Conservation (phyloP, 2,113 vertebrate genomes). For the Bos javanicus region DNA sequence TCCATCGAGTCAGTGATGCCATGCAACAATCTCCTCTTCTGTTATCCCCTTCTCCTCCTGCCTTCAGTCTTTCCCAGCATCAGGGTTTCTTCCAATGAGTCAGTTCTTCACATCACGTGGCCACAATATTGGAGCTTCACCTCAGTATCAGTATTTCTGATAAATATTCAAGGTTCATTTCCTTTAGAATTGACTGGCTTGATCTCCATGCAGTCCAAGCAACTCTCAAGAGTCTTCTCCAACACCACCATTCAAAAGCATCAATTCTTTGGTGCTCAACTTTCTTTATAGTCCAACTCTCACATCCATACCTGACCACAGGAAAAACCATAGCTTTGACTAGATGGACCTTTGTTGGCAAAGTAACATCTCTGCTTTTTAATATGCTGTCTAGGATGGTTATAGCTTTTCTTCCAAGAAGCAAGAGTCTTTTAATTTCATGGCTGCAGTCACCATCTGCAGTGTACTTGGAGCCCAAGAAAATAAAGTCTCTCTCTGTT, state of each 20-base stretch:
- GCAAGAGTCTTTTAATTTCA: background rate
- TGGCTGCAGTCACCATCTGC: background rate
- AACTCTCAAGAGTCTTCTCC: background rate
- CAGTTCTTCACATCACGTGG: background rate
- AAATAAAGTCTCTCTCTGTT: background rate
- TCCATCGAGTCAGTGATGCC: fast-evolving
- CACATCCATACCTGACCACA: background rate
- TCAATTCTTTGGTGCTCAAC: background rate
- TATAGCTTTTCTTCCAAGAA: background rate
- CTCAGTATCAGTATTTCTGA: background rate
- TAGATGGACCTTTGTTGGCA: background rate
- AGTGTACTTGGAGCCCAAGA: background rate
- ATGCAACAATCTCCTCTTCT: background rate
- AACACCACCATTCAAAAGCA: background rate
- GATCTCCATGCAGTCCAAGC: background rate
- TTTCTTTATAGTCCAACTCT: background rate
- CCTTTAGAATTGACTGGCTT: background rate
- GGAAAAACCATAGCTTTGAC: background rate
- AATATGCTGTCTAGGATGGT: background rate
- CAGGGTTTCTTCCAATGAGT: background rate
- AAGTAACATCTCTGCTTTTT: background rate
- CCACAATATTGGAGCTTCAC: background rate
- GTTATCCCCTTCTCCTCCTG: background rate
- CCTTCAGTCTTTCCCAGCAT: background rate
- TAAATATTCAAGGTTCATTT: background rate